Conservation (phyloP, 2,888 invertebrate species). For the Chironomus tentans region DNA sequence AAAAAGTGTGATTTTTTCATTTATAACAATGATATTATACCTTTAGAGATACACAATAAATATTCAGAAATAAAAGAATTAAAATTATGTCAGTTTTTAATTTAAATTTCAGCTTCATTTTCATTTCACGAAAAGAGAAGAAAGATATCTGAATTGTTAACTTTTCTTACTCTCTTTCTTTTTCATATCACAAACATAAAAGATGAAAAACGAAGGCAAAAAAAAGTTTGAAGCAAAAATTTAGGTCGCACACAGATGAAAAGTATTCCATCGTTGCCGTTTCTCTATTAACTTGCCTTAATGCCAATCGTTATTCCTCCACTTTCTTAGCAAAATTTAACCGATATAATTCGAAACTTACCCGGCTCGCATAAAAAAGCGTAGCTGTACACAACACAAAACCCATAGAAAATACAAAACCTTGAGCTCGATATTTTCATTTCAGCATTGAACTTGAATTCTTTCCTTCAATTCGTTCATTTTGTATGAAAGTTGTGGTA, state of each 20-base stretch:
- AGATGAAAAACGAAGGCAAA: no score
- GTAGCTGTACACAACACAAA: background rate
- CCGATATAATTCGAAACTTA: slow-evolving; percentile 11
- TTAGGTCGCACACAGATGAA: slow-evolving; percentile 1
- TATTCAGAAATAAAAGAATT: no score
- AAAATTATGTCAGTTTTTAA: no score
- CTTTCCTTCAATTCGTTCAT: background rate
- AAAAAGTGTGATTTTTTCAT: no score
- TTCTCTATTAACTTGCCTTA: slow-evolving; percentile 6
- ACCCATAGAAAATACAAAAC: slow-evolving; percentile 2
- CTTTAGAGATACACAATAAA: no score
- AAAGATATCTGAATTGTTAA: no score
- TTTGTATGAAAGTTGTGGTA: no score
- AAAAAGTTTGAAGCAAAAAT: background rate
- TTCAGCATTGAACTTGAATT: slow-evolving; percentile 23
- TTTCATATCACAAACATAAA: no score
- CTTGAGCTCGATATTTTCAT: slow-evolving; percentile 15
- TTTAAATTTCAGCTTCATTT: no score
- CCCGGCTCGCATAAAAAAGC: background rate
- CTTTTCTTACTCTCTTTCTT: no score
- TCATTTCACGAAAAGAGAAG: no score
- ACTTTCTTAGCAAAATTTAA: slow-evolving; percentile 11
- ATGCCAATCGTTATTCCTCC: background rate
- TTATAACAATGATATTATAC: no score
- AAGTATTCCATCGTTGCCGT: background rate